Evolutionary conservation across 92 coral and sea anemone genomes (phyloP).

Genomic region (Scolanthus callimorphus): DNA sequence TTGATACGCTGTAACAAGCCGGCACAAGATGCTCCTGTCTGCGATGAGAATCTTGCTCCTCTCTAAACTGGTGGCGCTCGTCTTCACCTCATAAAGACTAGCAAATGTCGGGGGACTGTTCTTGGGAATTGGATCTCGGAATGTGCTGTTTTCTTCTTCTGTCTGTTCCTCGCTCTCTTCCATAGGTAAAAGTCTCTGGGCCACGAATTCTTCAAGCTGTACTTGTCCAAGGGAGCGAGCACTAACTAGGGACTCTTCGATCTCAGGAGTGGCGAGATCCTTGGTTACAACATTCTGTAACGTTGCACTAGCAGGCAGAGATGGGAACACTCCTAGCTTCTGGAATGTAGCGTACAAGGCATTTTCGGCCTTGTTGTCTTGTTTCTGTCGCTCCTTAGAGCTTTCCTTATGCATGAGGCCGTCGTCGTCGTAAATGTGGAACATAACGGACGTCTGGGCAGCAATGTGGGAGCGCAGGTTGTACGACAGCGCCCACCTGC

Average conservation of each 20-base stretch:
- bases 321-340: conserved; percentile 37
- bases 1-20: conserved; percentile 47
- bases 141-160: conserved; percentile 51
- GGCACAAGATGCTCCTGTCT: no score
- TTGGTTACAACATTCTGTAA: conserved; percentile 68
- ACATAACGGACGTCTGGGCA: conserved; percentile 32
- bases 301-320: conserved; percentile 33
- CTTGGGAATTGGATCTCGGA: conserved; percentile 47
- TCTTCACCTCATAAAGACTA: conserved; percentile 36
- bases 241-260: no score
- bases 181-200: conserved; percentile 26
- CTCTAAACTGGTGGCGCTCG: conserved; percentile 25
- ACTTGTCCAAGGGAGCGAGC: no score
- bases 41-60: conserved; percentile 32
- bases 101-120: no score
- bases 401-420: conserved; percentile 41
- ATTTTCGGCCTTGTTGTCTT: conserved; percentile 45
- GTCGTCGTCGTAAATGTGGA: conserved; percentile 48
- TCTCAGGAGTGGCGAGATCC: no score
- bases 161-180: no score
- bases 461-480: conserved; percentile 50
- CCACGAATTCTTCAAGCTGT: conserved; percentile 39
- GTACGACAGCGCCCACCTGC: no score
- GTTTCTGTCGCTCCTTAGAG: conserved; percentile 32
- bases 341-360: conserved; percentile 26